Percentiles rank a stretch among this genome's conserved stretches.
Evolutionary conservation across 2,113 vertebrate species (phyloP).

Genomic region (Sinocyclocheilus anshuiensis): DNA sequence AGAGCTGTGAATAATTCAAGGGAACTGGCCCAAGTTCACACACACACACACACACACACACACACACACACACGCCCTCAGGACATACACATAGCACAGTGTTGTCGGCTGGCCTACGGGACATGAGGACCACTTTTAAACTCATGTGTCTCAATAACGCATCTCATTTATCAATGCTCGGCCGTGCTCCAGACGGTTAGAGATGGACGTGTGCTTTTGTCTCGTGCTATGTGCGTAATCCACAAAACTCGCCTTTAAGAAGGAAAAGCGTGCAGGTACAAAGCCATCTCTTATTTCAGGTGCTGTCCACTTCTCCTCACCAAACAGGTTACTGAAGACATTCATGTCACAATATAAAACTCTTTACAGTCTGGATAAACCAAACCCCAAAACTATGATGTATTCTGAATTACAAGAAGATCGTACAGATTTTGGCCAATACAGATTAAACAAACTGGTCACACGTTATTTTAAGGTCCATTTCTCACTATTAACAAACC

Average conservation of each 20-base stretch:
- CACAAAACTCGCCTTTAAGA: slow-evolving; percentile 51
- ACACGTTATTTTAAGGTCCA: too few species aligned
- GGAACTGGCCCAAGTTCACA: slow-evolving; percentile 49
- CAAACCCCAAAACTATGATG: neutral
- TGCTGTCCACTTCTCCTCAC: slow-evolving; percentile 45
- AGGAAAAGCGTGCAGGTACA: slow-evolving; percentile 7
- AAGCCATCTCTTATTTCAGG: slow-evolving; percentile 39
- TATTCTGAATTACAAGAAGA: neutral
- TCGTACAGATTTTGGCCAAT: neutral
- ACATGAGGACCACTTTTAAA: slow-evolving; percentile 62
- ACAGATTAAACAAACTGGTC: neutral
- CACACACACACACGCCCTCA: slow-evolving; percentile 36
- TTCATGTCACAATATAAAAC: slow-evolving; percentile 13
- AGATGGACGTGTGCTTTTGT: slow-evolving; percentile 62
- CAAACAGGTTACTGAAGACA: slow-evolving; percentile 27
- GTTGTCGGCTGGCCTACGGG: slow-evolving; percentile 48
- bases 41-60: slow-evolving; percentile 5
- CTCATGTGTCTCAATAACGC: slow-evolving; percentile 60
- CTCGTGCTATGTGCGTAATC: slow-evolving; percentile 46
- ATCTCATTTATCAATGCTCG: slow-evolving; percentile 52
- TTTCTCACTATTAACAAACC: too few species aligned
- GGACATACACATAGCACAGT: slow-evolving; percentile 55
- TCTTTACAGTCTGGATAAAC: neutral
- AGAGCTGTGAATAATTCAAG: slow-evolving; percentile 71
- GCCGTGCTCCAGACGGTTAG: slow-evolving; percentile 50